A percentile compares a stretch with the other conserved stretches of the same genome.
Conservation (phyloP, 1,140 invertebrate genomes). For the Brachionus koreanus region DNA sequence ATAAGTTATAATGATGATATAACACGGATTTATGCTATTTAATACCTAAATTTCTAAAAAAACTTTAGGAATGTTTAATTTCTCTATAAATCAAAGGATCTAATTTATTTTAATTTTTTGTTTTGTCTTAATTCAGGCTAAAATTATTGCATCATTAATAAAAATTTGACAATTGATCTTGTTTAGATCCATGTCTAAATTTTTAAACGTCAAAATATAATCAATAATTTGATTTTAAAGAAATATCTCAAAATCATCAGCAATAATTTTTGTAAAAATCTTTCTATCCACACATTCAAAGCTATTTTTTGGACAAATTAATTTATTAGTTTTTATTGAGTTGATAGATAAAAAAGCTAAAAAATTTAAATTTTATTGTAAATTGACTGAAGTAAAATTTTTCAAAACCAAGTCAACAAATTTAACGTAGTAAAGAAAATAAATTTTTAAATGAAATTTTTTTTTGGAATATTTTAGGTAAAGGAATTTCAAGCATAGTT, state of each 20-base stretch:
- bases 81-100: neutral
- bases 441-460: no score
- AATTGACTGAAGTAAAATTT: neutral
- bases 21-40: no score
- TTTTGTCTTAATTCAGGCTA: neutral
- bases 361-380: neutral
- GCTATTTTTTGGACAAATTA: neutral
- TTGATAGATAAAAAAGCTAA: neutral
- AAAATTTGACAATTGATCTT: neutral
- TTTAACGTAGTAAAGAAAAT: no score
- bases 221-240: neutral
- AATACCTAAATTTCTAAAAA: no score
- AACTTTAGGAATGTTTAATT: neutral
- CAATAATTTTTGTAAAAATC: no score
- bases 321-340: neutral
- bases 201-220: neutral
- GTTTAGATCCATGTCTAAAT: neutral
- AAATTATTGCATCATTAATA: neutral
- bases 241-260: neutral
- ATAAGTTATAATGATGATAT: no score
- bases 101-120: neutral
- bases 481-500: no score
- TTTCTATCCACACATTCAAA: neutral
- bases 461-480: no score
- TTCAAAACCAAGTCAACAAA: no score